phyloP scores from a whole-genome alignment of 2,888 invertebrate species.

The Pteria penguin region DNA sequence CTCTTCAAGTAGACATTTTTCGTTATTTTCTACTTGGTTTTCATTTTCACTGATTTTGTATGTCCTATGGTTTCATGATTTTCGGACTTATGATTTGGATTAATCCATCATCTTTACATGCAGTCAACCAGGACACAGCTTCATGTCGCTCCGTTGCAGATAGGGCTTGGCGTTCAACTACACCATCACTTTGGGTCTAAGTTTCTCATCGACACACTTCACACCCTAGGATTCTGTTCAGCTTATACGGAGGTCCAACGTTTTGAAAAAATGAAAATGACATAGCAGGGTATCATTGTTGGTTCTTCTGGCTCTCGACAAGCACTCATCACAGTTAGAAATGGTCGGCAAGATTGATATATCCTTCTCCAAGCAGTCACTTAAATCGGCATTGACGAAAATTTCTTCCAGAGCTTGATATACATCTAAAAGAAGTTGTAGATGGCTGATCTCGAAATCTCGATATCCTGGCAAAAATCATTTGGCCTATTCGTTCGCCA shows the following conservation, averaged over 20 bases:
- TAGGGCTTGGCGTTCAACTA: conserved; percentile 54
- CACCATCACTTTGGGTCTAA: conserved; percentile 54
- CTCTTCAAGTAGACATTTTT: too few species aligned
- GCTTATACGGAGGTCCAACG: conserved; percentile 54
- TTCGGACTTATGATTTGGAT: too few species aligned
- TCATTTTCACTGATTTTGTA: too few species aligned
- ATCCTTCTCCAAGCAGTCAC: neutral
- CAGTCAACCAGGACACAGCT: conserved; percentile 46
- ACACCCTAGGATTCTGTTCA: conserved; percentile 51
- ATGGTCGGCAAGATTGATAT: neutral
- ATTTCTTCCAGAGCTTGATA: neutral
- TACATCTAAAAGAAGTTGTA: neutral
- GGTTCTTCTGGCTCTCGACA: neutral
- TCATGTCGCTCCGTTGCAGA: conserved; percentile 51
- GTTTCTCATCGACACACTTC: conserved; percentile 57
- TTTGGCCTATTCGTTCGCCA: conserved; percentile 32
- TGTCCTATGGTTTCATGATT: too few species aligned
- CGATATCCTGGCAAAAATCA: conserved; percentile 8
- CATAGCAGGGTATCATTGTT: neutral
- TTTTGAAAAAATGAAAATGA: conserved; percentile 41
- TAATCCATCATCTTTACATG: too few species aligned
- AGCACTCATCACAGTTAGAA: neutral
- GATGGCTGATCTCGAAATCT: neutral
- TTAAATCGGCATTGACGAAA: neutral
- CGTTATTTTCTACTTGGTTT: too few species aligned